These are phyloP conservation scores for Melospiza georgiana DNA, from an alignment of 2,113 vertebrate species.

Conservation along the genomic window DNA sequence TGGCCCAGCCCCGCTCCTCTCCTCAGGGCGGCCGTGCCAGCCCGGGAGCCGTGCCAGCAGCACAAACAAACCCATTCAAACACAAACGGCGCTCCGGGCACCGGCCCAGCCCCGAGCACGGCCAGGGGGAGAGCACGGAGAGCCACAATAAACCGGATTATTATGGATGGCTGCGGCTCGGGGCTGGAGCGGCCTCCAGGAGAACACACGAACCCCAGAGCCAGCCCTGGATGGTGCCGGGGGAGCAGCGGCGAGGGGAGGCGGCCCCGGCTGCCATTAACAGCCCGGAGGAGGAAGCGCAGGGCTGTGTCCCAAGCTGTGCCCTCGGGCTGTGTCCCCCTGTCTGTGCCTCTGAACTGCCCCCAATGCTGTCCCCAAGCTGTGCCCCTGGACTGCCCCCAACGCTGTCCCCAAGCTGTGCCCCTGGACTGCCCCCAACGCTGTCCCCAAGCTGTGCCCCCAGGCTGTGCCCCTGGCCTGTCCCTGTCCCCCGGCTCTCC, in stretches of 20 bases:
- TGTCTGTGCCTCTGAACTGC: no score
- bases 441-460: neutral
- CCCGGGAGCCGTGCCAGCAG: slow-evolving; percentile 1
- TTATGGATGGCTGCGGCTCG: neutral
- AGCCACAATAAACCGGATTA: neutral
- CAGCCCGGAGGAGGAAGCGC: neutral
- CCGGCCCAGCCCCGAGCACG: neutral
- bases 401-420: no score
- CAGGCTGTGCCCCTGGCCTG: no score
- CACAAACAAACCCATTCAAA: slow-evolving; percentile 30
- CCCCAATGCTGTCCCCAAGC: no score
- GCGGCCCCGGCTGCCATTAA: neutral
- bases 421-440: no score
- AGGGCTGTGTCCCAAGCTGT: no score
- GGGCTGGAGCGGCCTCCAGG: neutral
- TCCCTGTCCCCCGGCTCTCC: neutral
- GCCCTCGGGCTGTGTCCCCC: no score
- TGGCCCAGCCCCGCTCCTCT: neutral
- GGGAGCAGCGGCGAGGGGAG: neutral
- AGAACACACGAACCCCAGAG: neutral
- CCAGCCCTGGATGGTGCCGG: neutral
- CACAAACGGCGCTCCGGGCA: neutral
- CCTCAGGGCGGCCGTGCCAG: neutral
- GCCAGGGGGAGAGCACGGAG: neutral
- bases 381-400: no score